Evolutionary conservation across 2,113 vertebrate species (phyloP), one percentile per base, ranked within the genome.

Genomic region (Spizaetus ornatus): DNA sequence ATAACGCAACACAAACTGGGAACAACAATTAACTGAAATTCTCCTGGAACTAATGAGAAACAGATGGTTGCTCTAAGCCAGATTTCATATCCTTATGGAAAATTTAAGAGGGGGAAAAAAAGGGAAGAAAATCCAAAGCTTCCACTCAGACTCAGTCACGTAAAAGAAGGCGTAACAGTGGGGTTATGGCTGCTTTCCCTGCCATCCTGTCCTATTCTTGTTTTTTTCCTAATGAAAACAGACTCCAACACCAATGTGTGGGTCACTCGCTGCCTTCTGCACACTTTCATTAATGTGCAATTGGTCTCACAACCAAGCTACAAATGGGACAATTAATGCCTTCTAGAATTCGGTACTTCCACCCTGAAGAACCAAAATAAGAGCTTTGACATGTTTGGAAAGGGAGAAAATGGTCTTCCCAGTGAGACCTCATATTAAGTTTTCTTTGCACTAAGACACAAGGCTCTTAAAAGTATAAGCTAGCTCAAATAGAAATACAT

Each of bases 301-400:
- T 20, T 80, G 20, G 34, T 52, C 40, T 70, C 42, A 82, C 31
- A 86, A 61, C 1, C 18, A 63, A 83, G 20, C 26, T 43, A 58
- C 11, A 84, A 56, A 62, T 10, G 4, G 11, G 8, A 73, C 19
- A 80, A 38, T 4, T 0, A 0, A 43, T 56, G 31, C 7, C 27
- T 53, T 84, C 15, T 48, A 15, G 8, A 82, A 61, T 27, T 34
- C 10, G 6, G 63, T 38, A 47, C 25, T 72, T 87, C 40, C 10
- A 31, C 8, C 11, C 18, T 4, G 2, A 48, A 73, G 40, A 55
- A 40, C 19, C 69, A 69, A 79, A 88, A 6, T 8, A 62, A 42
- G 5, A 69, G 5, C 4, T 86, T 36, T 61, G 43, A 52, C 6
- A 20, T 20, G 6, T 42, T 48, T 55, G 22, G 32, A 85, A 52